Evolutionary conservation across 2,113 vertebrate species (phyloP).

Genomic region (Hirundichthys speculiger): DNA sequence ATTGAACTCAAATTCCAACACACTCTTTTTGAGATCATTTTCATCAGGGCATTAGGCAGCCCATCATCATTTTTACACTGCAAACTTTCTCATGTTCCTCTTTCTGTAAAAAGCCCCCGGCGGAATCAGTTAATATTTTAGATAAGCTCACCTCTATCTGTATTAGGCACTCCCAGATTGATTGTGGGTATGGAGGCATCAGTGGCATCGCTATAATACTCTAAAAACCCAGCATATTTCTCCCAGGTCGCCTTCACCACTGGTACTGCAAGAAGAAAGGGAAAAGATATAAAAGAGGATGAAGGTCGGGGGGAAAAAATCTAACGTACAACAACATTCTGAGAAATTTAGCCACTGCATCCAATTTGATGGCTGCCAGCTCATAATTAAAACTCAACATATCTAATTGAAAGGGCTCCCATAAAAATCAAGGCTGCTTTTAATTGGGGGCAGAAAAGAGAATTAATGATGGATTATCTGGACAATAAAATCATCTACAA

Average conservation of each 20-base stretch:
- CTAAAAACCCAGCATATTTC: constrained; percentile 80
- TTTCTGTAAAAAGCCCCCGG: neutral
- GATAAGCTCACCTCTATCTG: constrained; percentile 85
- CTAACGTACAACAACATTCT: neutral
- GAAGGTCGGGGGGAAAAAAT: too few species aligned
- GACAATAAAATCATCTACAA: neutral
- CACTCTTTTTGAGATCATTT: too few species aligned
- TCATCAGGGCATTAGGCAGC: too few species aligned
- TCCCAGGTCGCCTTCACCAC: constrained; percentile 93
- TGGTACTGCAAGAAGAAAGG: constrained; percentile 79
- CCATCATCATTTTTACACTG: too few species aligned
- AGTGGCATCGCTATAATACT: constrained; percentile 89
- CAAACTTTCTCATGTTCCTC: too few species aligned
- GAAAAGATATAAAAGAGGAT: neutral
- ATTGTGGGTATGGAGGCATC: constrained; percentile 87
- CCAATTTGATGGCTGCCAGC: neutral
- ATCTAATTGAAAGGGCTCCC: neutral
- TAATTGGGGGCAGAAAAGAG: neutral
- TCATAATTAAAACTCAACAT: neutral
- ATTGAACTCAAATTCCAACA: too few species aligned
- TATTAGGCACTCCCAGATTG: constrained; percentile 89
- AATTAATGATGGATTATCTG: neutral
- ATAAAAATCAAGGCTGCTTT: neutral
- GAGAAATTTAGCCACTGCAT: neutral
- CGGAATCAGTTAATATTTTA: neutral